These are phyloP conservation scores for Agrochola macilenta DNA, from an alignment of 2,888 invertebrate species.

Conservation along the genomic window DNA sequence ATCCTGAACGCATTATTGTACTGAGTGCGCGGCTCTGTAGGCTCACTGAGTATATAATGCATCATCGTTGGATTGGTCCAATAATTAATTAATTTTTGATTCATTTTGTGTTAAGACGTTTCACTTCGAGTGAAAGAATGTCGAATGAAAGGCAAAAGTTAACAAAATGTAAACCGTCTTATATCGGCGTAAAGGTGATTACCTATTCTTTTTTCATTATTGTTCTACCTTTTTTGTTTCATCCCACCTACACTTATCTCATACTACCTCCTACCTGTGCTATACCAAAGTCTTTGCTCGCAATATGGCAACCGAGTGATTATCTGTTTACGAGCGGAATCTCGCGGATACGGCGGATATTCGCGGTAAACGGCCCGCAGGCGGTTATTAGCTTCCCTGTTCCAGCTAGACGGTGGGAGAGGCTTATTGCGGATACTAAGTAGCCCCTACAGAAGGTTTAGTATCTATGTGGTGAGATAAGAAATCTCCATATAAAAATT, in stretches of 20 bases:
- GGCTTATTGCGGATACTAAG: slow-evolving; percentile 7
- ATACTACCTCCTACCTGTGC: not conserved
- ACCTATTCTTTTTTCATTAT: not conserved
- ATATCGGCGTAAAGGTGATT: not conserved
- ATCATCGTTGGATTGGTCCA: too few species aligned
- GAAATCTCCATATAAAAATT: not conserved
- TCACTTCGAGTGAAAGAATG: too few species aligned
- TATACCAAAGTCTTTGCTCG: slow-evolving; percentile 5
- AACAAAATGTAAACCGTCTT: too few species aligned
- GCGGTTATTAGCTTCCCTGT: slow-evolving; percentile 47
- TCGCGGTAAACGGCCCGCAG: slow-evolving; percentile 36
- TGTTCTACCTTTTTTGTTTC: not conserved
- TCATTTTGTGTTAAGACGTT: too few species aligned
- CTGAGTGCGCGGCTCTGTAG: too few species aligned
- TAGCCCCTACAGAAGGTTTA: slow-evolving; percentile 4
- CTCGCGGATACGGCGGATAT: slow-evolving; percentile 41
- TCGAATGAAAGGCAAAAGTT: too few species aligned
- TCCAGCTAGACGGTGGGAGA: slow-evolving; percentile 14
- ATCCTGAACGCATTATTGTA: too few species aligned
- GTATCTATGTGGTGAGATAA: not conserved
- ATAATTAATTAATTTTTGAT: too few species aligned
- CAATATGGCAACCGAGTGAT: slow-evolving; percentile 49
- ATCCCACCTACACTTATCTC: not conserved
- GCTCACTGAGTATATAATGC: too few species aligned
- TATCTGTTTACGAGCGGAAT: slow-evolving; percentile 53